Base-by-base conservation (phyloP, 2,888 invertebrate species). In the Dicranocentrus wangi region DNA sequence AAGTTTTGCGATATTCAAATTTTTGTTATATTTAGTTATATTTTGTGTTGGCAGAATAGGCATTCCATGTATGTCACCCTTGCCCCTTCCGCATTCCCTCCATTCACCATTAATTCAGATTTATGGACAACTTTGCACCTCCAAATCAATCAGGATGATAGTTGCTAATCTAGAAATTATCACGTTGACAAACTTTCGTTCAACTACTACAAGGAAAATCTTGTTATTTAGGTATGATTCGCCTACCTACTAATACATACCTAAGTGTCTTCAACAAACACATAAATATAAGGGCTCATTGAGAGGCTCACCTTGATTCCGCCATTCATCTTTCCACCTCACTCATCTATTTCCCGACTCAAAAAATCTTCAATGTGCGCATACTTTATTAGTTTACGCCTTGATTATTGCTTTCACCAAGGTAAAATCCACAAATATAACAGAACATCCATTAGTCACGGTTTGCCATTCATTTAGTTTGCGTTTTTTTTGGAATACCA, bases 341-440 rank as follows among this genome's bases (percentile, higher is more conserved):
- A 8, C 39, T 51, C 51, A 68, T 72, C 66, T 72, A 66, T 72
- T 60, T 68, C 65, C 60, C 27, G 28, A 68, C 58, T 58, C 27
- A 27, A 51, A 15, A 51, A 1, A n/a, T 47, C 53, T 42, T 60
- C 28, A 47, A 53, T 19, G 53, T 58, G 58, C 23, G 23, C 19
- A 32, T 39, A 63, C 32, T 39, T 63, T 39, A 32, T 39, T 61
- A 27, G 7, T 53, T 28, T 28, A 71, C 71, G 65, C 78, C 78
- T 78, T 65, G 51, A 42, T 69, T 69, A 65, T 78, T 78, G 71
- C 78, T 78, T 78, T 78, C 78, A 78, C 78, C 78, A 70, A 78
- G 78, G 70, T 65, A 78, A 72, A 61, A 61, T 27, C 10, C 25
- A 42, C 71, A 61, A 71, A 42, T 27, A 23, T 8, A 43, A 60